These are phyloP conservation scores for Hylaea fasciaria DNA, from an alignment of 2,888 invertebrate genomes.

Conservation along the genomic window DNA sequence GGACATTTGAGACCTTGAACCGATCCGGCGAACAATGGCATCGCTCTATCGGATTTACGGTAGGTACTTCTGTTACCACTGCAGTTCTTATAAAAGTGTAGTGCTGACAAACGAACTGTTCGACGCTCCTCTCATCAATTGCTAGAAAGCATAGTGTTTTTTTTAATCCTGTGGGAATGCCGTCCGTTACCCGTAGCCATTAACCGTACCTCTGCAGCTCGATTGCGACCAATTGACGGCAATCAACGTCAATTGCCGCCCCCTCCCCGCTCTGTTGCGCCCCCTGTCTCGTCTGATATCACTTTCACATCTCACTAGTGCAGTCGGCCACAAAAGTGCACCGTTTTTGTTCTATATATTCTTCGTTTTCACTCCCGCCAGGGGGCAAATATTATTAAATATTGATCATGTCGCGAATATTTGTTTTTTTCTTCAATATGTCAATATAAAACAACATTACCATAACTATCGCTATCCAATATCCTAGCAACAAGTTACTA, in stretches of 20 bases:
- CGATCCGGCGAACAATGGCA: no score
- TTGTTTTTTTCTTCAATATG: not conserved
- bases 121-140: no score
- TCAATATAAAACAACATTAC: no score
- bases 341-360: not conserved
- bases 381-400: no score
- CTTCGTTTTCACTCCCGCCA: not conserved
- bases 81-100: no score
- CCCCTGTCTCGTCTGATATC: slow-evolving; percentile 40
- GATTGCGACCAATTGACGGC: slow-evolving; percentile 77
- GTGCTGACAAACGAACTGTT: no score
- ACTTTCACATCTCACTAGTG: slow-evolving; percentile 82
- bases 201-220: slow-evolving; percentile 53
- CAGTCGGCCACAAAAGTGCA: slow-evolving; percentile 49
- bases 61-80: no score
- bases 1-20: no score
- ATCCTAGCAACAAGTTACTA: not conserved
- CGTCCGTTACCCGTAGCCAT: slow-evolving; percentile 43
- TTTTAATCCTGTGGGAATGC: slow-evolving; percentile 43
- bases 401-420: not conserved
- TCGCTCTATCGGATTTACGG: no score
- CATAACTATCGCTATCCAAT: no score
- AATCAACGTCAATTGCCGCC: slow-evolving; percentile 77
- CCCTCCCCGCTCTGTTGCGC: slow-evolving; percentile 39
- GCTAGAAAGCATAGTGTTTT: no score